Base-by-base conservation (phyloP, 2,113 vertebrate species). In the Oxygymnocypris stewartii region DNA sequence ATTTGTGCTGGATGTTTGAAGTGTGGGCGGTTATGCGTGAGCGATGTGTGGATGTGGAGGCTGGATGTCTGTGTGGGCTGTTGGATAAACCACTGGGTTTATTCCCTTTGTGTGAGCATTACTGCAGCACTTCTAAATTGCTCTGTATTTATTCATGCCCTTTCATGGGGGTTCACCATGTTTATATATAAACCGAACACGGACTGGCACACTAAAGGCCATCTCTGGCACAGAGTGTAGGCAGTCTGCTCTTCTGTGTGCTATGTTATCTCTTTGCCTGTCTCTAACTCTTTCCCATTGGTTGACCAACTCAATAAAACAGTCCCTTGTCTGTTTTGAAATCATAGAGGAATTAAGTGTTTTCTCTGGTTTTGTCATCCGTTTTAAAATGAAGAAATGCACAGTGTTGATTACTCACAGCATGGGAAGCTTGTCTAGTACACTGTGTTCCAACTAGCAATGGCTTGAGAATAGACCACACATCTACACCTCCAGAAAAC, bases 151-250 rank as follows among this genome's bases (percentile, higher is more conserved):
- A 59, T 71, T 37, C 11, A 4, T 84, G 57, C 57, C 85, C 82
- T 87, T 84, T 80, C 42, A 86, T 81, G 65, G 88, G 78, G 12
- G 54, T 75, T 87, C 25, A 65, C 79, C 84, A 71, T 81, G 84
- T 44, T 89, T 89, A 89, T 88, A 84, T 89, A 77, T 89, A 89
- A 89, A 87, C 63, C n/a, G 25, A 31, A 61, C 67, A 76, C 31
- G 65, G 65, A 65, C 74, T 84, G 84, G 47, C 79, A 85, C 71
- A 44, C 79, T 76, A 75, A 82, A 31, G 23, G 16, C 11, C 61
- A 82, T 85, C 59, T 82, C 73, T 89, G 79, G 84, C 79, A 77
- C 25, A 37, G 16, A 85, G 13, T 42, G 12, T 63, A 63, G 79
- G 76, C 35, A 49, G 73, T 75, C 79, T 49, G 16, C 42, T 71